Percentiles rank a stretch among this genome's conserved stretches.
phyloP scores from a whole-genome alignment of 2,888 invertebrate genomes.

The Abrostola tripartita region DNA sequence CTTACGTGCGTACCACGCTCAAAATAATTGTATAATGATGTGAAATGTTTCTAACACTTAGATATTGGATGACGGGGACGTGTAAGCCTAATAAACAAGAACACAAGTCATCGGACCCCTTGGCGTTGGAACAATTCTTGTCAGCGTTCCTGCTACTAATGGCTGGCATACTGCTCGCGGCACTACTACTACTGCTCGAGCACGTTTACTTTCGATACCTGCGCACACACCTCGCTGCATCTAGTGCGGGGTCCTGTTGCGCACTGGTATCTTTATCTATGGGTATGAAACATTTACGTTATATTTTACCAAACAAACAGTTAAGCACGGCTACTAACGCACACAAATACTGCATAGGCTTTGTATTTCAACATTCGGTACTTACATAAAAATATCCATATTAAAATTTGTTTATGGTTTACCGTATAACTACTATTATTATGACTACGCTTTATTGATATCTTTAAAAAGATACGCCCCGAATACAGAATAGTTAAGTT shows the following conservation, averaged over 20 bases:
- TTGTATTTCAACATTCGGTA: too few species aligned
- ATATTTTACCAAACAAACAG: not conserved
- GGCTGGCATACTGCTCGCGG: conserved; percentile 97
- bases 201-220: conserved; percentile 98
- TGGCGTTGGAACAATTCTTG: conserved; percentile 98
- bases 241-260: conserved; percentile 97
- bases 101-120: conserved; percentile 96
- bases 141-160: conserved; percentile 98
- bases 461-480: too few species aligned
- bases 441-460: too few species aligned
- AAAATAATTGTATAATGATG: not conserved
- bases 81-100: conserved; percentile 97
- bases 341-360: too few species aligned
- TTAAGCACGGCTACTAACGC: not conserved
- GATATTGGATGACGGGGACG: conserved; percentile 99
- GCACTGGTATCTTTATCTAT: conserved; percentile 96
- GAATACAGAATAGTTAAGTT: too few species aligned
- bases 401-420: too few species aligned
- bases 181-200: conserved; percentile 95
- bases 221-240: conserved; percentile 94
- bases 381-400: too few species aligned
- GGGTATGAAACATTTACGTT: conserved; percentile 87
- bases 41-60: conserved; percentile 57
- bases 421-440: too few species aligned
- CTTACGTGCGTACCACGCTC: too few species aligned